phyloP scores from a whole-genome alignment of 2,888 invertebrate species.

The Sarcophaga subvicina region DNA sequence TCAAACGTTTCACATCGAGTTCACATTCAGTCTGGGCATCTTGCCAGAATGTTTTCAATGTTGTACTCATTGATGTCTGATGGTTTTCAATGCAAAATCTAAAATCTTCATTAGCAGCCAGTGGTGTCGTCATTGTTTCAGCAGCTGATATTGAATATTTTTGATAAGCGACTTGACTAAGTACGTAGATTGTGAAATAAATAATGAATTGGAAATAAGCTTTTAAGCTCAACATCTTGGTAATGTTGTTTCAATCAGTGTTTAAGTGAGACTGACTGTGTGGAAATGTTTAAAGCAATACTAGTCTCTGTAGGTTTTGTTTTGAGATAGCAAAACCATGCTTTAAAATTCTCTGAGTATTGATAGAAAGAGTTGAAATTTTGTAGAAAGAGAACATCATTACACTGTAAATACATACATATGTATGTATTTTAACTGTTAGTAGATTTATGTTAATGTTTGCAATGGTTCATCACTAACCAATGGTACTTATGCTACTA shows the following conservation, averaged over 20 bases:
- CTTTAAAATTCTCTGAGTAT: not conserved
- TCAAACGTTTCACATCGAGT: constrained; percentile 49
- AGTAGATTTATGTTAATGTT: no score
- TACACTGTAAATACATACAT: not conserved
- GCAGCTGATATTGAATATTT: not conserved
- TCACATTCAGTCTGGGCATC: constrained; percentile 57
- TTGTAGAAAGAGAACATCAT: not conserved
- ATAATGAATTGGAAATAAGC: not conserved
- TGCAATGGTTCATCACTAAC: no score
- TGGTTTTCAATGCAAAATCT: constrained; percentile 56
- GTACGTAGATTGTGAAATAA: constrained; percentile 21
- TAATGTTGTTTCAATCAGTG: not conserved
- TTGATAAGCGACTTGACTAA: constrained; percentile 40
- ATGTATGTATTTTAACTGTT: no score
- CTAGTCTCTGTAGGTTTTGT: not conserved
- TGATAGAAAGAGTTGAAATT: not conserved
- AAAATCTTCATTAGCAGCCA: constrained; percentile 33
- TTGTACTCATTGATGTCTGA: constrained; percentile 44
- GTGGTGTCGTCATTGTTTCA: not conserved
- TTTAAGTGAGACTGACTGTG: not conserved
- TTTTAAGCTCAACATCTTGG: not conserved
- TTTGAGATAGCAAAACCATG: not conserved
- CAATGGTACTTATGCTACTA: no score
- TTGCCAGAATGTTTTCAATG: constrained; percentile 63
- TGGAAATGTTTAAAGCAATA: not conserved